Evolutionary conservation across 1,140 invertebrate genomes (phyloP).

Genomic region (Venturia canescens): DNA sequence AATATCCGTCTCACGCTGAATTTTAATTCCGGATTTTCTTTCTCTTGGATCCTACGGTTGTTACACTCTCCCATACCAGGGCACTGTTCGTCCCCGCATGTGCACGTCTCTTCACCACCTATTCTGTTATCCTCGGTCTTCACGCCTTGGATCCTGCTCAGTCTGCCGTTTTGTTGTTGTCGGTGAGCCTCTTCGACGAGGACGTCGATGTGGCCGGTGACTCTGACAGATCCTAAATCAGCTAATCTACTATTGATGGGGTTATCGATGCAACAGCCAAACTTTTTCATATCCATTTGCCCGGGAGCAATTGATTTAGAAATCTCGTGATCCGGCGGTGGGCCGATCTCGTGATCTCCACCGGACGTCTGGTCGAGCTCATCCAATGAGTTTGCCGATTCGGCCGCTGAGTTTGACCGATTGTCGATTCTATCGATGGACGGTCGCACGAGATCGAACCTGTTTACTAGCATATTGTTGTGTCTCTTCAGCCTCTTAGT

Average conservation of each 20-base stretch:
- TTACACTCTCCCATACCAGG: slow-evolving; percentile 54
- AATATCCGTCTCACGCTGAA: slow-evolving; percentile 95
- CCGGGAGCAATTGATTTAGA: not conserved
- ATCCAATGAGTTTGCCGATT: slow-evolving; percentile 72
- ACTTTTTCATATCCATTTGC: slow-evolving; percentile 11
- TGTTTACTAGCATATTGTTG: slow-evolving; percentile 60
- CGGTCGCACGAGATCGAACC: slow-evolving; percentile 70
- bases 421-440: slow-evolving; percentile 70
- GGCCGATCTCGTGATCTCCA: slow-evolving; percentile 56
- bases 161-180: slow-evolving; percentile 59
- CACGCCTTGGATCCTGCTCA: slow-evolving; percentile 55
- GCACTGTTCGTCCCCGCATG: slow-evolving; percentile 72
- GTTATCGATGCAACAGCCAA: slow-evolving; percentile 60
- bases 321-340: not conserved
- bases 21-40: slow-evolving; percentile 88
- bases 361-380: slow-evolving; percentile 63
- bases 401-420: slow-evolving; percentile 67
- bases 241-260: slow-evolving; percentile 54
- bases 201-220: not conserved
- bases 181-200: slow-evolving; percentile 60
- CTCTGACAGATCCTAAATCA: not conserved
- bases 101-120: slow-evolving; percentile 69
- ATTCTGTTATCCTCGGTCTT: slow-evolving; percentile 66
- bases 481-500: slow-evolving; percentile 53
- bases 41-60: slow-evolving; percentile 71